phyloP scores from a whole-genome alignment of 2,797 vertebrate species.

The Sebastes dallii region DNA sequence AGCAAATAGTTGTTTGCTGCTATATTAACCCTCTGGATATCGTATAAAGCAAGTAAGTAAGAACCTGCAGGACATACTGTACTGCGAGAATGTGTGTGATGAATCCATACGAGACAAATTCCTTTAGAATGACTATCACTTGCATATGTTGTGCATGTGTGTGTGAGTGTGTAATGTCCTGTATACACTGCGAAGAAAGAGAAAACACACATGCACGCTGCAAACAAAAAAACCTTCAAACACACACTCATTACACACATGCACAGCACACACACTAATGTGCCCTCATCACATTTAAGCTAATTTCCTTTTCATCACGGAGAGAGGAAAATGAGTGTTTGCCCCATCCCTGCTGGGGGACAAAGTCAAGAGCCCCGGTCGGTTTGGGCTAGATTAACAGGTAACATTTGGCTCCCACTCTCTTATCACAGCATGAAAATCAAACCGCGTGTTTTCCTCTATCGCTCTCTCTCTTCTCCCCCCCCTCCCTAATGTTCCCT shows the following conservation, averaged over 20 bases:
- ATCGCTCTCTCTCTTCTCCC: conserved; percentile 76
- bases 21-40: no score
- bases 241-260: conserved; percentile 59
- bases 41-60: background rate
- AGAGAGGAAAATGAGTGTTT: conserved; percentile 85
- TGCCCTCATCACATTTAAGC: conserved; percentile 81
- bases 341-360: conserved; percentile 84
- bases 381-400: conserved; percentile 84
- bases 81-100: conserved; percentile 26
- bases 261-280: conserved; percentile 69
- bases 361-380: conserved; percentile 84
- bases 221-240: conserved; percentile 37
- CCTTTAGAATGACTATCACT: conserved; percentile 52
- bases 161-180: conserved; percentile 40
- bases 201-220: conserved; percentile 12
- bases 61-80: conserved; percentile 16
- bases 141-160: conserved; percentile 66
- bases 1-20: no score
- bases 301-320: conserved; percentile 84
- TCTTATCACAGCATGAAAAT: conserved; percentile 93
- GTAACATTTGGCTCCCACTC: conserved; percentile 91
- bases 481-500: conserved; percentile 92
- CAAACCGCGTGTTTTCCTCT: conserved; percentile 89
- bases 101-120: conserved; percentile 59
- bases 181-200: conserved; percentile 20